phyloP scores from a whole-genome alignment of 2,888 invertebrate genomes.

The Halocaridina rubra region DNA sequence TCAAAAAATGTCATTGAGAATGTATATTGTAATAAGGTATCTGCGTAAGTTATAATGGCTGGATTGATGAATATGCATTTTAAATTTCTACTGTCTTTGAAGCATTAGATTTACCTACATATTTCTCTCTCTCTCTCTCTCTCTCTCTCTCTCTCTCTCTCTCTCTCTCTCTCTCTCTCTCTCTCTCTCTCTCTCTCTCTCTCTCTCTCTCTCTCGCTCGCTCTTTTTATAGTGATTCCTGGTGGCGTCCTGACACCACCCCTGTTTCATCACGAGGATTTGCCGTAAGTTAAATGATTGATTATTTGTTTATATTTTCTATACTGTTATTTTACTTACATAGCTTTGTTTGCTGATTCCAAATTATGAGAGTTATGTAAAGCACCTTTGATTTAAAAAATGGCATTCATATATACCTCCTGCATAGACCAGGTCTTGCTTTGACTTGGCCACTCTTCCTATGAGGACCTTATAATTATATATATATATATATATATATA shows the following conservation, averaged over 20 bases:
- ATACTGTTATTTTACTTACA: too few relatives aligned
- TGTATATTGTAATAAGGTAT: constrained; percentile 7
- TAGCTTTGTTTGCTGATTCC: too few relatives aligned
- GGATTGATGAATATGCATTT: not conserved
- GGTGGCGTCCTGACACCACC: not conserved
- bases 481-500: not conserved
- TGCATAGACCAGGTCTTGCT: too few relatives aligned
- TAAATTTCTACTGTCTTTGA: not conserved
- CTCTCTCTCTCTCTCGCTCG: not conserved
- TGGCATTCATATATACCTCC: too few relatives aligned
- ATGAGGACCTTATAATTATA: not conserved
- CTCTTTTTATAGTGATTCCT: not conserved
- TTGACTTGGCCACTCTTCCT: too few relatives aligned
- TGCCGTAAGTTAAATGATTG: not conserved
- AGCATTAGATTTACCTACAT: not conserved
- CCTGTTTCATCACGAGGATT: not conserved
- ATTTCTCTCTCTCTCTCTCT: not conserved
- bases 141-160: not conserved
- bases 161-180: not conserved
- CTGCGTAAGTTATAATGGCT: not conserved
- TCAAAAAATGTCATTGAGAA: too few relatives aligned
- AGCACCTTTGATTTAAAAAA: too few relatives aligned
- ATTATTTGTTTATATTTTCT: too few relatives aligned
- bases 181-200: not conserved
- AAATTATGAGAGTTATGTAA: too few relatives aligned